Percentiles rank a stretch among this genome's conserved stretches.
phyloP scores from a whole-genome alignment of 2,888 invertebrate genomes.

The Carabus problematicus region DNA sequence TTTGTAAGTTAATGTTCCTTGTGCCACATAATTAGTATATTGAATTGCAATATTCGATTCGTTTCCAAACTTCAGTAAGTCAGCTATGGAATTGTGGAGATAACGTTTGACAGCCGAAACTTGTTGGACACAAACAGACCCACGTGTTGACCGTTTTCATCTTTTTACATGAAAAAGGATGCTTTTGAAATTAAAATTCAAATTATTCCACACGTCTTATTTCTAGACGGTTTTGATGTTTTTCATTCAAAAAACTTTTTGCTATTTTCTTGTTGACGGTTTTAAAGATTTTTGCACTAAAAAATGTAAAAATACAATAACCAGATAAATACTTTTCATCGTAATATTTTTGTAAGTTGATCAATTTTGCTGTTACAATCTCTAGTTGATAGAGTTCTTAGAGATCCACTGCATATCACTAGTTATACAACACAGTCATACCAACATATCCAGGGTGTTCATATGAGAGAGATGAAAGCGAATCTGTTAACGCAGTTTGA shows the following conservation, averaged over 20 bases:
- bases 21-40: constrained; percentile 51
- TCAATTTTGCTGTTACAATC: too few relatives aligned
- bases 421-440: too few relatives aligned
- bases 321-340: constrained; percentile 4
- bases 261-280: constrained; percentile 7
- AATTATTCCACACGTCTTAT: constrained; percentile 9
- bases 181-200: constrained; percentile 22
- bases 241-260: constrained; percentile 15
- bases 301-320: constrained; percentile 11
- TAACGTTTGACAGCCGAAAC: constrained; percentile 34
- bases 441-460: too few relatives aligned
- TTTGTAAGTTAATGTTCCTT: constrained; percentile 54
- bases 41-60: constrained; percentile 25
- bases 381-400: too few relatives aligned
- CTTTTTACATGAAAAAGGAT: constrained; percentile 32
- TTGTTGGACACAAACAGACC: not conserved
- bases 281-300: constrained; percentile 16
- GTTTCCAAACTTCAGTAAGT: constrained; percentile 21
- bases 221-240: constrained; percentile 33
- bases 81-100: constrained; percentile 16
- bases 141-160: constrained; percentile 37
- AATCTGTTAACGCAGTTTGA: constrained; percentile 5
- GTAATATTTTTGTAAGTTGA: constrained; percentile 17
- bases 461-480: constrained; percentile 1
- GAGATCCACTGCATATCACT: too few relatives aligned